Percentiles rank a stretch among this genome's conserved stretches.
Evolutionary conservation across 2,888 invertebrate genomes (phyloP).

Genomic region (Malacosoma neustria): DNA sequence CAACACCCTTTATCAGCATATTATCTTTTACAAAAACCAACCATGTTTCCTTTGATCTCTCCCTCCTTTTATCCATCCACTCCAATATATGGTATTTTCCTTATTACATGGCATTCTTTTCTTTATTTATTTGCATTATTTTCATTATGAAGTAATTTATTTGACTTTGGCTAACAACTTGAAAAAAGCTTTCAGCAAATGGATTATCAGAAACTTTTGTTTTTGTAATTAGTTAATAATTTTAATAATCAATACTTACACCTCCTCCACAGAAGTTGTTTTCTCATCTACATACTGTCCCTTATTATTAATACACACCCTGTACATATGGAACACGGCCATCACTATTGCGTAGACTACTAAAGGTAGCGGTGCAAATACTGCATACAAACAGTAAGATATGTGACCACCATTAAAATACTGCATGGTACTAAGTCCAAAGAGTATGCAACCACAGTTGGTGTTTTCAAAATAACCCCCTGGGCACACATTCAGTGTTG

Average conservation of each 20-base stretch:
- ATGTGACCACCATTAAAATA: conserved; percentile 80
- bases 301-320: conserved; percentile 77
- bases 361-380: conserved; percentile 78
- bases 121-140: background rate
- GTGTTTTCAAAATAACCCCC: conserved; percentile 70
- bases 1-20: too few species aligned
- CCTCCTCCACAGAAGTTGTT: conserved; percentile 61
- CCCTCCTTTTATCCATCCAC: too few species aligned
- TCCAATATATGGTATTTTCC: background rate
- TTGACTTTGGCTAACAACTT: background rate
- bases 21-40: too few species aligned
- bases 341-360: conserved; percentile 78
- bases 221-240: background rate
- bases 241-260: conserved; percentile 35
- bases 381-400: conserved; percentile 79
- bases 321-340: conserved; percentile 79
- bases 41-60: too few species aligned
- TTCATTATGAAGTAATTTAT: background rate
- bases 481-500: conserved; percentile 78
- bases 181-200: background rate
- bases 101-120: background rate
- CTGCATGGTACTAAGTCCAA: conserved; percentile 75
- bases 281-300: conserved; percentile 69
- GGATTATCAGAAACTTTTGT: background rate
- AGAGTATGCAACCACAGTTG: conserved; percentile 81